Conservation (phyloP, 2,113 vertebrate species). For the Cyprinus carpio region DNA sequence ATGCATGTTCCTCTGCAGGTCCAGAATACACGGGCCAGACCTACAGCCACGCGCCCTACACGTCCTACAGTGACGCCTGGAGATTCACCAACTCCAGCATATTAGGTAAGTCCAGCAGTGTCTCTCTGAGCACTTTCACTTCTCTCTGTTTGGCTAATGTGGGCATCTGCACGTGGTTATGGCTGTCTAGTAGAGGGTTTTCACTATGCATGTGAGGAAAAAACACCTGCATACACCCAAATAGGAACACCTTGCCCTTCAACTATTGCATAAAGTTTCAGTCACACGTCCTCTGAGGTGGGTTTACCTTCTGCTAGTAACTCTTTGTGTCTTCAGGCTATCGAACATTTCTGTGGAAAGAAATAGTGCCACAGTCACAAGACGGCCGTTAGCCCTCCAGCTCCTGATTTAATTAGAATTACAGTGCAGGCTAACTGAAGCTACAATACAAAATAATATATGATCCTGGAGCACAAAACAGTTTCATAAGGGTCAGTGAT, state of each 20-base stretch:
- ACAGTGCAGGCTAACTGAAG: not conserved
- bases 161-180: not conserved
- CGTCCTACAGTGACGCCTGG: conserved; percentile 87
- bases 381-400: conserved; percentile 34
- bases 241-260: conserved; percentile 27
- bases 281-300: conserved; percentile 44
- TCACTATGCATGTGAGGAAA: not conserved
- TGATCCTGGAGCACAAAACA: no score
- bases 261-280: conserved; percentile 32
- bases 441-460: conserved; percentile 5
- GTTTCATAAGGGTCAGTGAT: no score
- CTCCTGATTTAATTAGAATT: not conserved
- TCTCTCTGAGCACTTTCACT: not conserved
- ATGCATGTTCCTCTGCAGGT: conserved; percentile 68
- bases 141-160: not conserved
- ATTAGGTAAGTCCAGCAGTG: conserved; percentile 76
- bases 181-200: not conserved
- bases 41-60: conserved; percentile 85
- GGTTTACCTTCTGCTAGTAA: not conserved
- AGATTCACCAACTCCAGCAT: conserved; percentile 90
- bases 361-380: conserved; percentile 30
- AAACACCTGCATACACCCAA: not conserved
- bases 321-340: conserved; percentile 13
- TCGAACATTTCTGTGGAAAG: conserved; percentile 38
- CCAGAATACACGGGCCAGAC: conserved; percentile 86